Conservation (phyloP, 2,797 vertebrate genomes). For the Schizothorax lantsangensis region DNA sequence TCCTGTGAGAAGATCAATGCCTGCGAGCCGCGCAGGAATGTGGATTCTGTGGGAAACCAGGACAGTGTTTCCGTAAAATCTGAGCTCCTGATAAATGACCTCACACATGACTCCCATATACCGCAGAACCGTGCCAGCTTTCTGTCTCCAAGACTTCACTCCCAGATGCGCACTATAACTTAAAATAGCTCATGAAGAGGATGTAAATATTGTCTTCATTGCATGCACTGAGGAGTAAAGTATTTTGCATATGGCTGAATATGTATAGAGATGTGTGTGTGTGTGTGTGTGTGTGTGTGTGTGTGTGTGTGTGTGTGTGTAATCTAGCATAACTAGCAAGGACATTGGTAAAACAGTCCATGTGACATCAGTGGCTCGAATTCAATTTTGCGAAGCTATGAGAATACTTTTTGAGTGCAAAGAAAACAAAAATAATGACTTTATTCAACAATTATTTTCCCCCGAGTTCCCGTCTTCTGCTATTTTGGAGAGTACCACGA, state of each 20-base stretch:
- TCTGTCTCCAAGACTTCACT: constrained; percentile 14
- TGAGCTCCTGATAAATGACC: constrained; percentile 72
- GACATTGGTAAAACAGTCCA: too few species aligned
- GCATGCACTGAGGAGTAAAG: neutral
- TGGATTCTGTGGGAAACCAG: constrained; percentile 74
- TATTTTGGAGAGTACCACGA: too few species aligned
- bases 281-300: too few species aligned
- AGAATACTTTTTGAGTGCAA: too few species aligned
- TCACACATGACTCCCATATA: constrained; percentile 68
- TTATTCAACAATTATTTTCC: too few species aligned
- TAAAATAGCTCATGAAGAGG: constrained; percentile 21
- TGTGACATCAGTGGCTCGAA: too few species aligned
- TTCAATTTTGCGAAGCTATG: too few species aligned
- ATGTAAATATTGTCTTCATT: neutral
- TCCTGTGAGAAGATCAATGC: constrained; percentile 75
- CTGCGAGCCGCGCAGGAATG: constrained; percentile 76
- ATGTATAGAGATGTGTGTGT: neutral
- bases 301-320: too few species aligned
- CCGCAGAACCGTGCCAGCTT: constrained; percentile 32
- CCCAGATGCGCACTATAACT: constrained; percentile 4
- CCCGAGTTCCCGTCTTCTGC: too few species aligned
- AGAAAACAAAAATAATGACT: too few species aligned
- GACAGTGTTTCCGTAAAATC: constrained; percentile 70
- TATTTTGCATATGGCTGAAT: neutral
- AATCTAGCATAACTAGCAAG: too few species aligned